phyloP scores from a whole-genome alignment of 2,797 vertebrate genomes.

The Numenius phaeopus region DNA sequence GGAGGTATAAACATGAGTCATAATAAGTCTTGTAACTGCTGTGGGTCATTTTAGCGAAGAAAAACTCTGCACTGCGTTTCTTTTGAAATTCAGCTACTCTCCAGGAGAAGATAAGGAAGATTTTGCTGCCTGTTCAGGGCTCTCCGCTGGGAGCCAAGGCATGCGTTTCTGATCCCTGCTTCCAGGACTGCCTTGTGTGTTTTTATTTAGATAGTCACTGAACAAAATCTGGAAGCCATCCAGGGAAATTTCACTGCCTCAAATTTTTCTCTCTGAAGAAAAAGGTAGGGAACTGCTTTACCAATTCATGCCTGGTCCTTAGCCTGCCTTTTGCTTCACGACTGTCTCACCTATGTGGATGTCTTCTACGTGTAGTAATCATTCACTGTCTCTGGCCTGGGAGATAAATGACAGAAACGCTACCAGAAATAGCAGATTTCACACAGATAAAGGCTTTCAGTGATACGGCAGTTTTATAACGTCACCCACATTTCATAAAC shows the following conservation, averaged over 20 bases:
- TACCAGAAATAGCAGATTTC: background rate
- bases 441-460: background rate
- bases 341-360: background rate
- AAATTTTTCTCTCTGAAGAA: background rate
- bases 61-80: background rate
- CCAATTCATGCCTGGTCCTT: background rate
- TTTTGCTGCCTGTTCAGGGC: background rate
- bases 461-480: background rate
- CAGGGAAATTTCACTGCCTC: background rate
- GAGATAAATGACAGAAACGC: background rate
- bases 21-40: constrained; percentile 15
- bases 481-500: background rate
- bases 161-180: background rate
- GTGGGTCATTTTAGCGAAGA: constrained; percentile 11
- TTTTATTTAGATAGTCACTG: background rate
- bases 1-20: constrained; percentile 30
- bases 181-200: background rate
- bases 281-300: background rate
- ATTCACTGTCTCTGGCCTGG: background rate
- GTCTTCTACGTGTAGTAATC: background rate
- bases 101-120: constrained; percentile 12
- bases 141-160: background rate
- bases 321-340: background rate
- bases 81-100: background rate
- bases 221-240: background rate